Percentiles rank a stretch among this genome's conserved stretches.
Evolutionary conservation across 2,888 invertebrate genomes (phyloP).

Genomic region (Petrophora chlorosata): DNA sequence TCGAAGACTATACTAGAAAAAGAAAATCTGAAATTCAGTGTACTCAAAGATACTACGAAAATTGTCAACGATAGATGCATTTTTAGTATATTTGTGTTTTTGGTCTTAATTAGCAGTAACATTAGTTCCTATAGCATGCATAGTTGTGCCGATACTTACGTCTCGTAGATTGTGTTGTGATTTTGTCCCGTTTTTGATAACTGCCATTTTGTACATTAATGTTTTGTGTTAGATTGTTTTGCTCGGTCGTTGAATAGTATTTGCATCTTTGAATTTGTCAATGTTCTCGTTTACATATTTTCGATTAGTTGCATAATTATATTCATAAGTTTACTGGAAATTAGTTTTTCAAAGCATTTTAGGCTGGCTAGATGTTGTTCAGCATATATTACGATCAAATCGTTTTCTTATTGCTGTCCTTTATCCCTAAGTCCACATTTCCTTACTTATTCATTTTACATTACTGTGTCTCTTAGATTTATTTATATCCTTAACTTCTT

Average conservation of each 20-base stretch:
- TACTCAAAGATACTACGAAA: background rate
- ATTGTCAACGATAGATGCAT: slow-evolving; percentile 1
- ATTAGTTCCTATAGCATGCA: slow-evolving; percentile 43
- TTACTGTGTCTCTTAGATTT: too few species aligned
- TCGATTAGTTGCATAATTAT: background rate
- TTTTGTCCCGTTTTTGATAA: slow-evolving; percentile 29
- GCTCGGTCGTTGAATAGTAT: slow-evolving; percentile 37
- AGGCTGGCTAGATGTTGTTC: too few species aligned
- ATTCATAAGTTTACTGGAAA: too few species aligned
- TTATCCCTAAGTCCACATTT: too few species aligned
- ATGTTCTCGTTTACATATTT: slow-evolving; percentile 14
- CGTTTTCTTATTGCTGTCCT: too few species aligned
- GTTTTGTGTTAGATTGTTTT: slow-evolving; percentile 25
- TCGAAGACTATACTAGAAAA: too few species aligned
- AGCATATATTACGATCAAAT: too few species aligned
- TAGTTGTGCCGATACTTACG: slow-evolving; percentile 33
- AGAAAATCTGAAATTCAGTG: background rate
- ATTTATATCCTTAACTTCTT: too few species aligned
- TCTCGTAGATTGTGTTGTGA: slow-evolving; percentile 48
- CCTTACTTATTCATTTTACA: too few species aligned
- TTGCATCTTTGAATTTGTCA: slow-evolving; percentile 12
- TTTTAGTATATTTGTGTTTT: slow-evolving; percentile 9
- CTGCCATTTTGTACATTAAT: slow-evolving; percentile 49
- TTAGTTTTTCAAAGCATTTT: too few species aligned
- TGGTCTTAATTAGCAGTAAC: slow-evolving; percentile 15